Evolutionary conservation across 2,797 vertebrate genomes (phyloP).

Genomic region (Carduelis carduelis): DNA sequence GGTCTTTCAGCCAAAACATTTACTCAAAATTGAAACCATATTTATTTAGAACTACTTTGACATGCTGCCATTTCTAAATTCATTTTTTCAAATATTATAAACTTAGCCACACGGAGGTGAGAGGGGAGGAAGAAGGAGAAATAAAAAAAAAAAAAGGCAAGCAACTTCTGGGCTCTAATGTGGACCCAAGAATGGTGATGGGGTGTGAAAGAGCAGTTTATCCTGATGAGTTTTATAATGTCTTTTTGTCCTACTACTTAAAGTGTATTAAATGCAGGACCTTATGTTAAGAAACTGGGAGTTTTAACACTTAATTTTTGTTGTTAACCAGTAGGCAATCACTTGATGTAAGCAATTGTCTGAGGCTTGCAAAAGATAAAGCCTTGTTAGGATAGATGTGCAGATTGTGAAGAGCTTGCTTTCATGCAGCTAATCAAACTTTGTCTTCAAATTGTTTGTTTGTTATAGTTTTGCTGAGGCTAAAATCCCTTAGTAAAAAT

Average conservation of each 20-base stretch:
- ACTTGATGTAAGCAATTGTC: neutral
- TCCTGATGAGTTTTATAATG: neutral
- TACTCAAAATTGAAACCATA: neutral
- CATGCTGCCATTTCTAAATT: neutral
- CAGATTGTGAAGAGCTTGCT: neutral
- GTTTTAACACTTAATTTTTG: constrained; percentile 15
- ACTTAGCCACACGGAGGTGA: neutral
- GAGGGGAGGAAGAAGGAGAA: neutral
- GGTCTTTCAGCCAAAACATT: neutral
- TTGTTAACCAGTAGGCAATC: constrained; percentile 53
- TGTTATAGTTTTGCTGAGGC: constrained; percentile 19
- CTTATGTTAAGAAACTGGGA: neutral
- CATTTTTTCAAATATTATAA: neutral
- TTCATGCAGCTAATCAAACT: constrained; percentile 44
- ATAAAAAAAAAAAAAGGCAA: neutral
- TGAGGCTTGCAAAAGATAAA: constrained; percentile 22
- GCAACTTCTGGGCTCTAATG: neutral
- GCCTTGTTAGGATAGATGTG: neutral
- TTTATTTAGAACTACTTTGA: neutral
- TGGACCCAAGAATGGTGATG: neutral
- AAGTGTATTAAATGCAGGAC: neutral
- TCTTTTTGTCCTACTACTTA: neutral
- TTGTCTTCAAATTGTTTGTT: constrained; percentile 62
- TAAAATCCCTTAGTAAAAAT: constrained; percentile 39
- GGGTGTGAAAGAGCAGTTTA: neutral